These are phyloP conservation scores for Calidris pygmaea DNA, from an alignment of 2,113 vertebrate species.

Conservation along the genomic window DNA sequence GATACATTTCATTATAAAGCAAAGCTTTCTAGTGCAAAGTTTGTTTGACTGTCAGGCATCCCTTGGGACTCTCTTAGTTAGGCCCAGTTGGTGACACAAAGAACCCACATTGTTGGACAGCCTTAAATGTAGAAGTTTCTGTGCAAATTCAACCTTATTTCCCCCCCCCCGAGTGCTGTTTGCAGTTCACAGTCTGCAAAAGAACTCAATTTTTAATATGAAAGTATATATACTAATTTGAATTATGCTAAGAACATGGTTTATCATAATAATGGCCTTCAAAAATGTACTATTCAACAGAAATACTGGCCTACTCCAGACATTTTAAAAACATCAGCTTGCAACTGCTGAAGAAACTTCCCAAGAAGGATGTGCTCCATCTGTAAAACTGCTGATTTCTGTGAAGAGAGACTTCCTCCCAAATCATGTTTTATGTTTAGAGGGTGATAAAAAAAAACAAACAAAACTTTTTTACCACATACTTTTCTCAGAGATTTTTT, in stretches of 20 bases:
- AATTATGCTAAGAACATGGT: constrained; percentile 32
- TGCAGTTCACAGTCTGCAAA: neutral
- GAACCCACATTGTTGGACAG: neutral
- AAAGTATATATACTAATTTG: constrained; percentile 2
- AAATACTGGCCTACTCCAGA: constrained; percentile 30
- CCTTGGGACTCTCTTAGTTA: neutral
- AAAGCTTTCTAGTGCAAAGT: neutral
- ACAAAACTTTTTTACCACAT: neutral
- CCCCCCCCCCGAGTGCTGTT: neutral
- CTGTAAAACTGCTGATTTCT: constrained; percentile 45
- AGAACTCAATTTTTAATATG: neutral
- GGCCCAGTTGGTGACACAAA: neutral
- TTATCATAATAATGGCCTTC: constrained; percentile 52
- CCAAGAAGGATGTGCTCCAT: constrained; percentile 33
- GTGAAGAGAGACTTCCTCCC: neutral
- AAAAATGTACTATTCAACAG: constrained; percentile 45
- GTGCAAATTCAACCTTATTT: neutral
- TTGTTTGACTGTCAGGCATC: neutral
- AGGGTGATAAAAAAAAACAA: neutral
- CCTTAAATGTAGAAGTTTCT: neutral
- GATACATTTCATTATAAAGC: neutral
- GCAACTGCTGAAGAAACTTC: constrained; percentile 35
- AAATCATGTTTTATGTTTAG: neutral
- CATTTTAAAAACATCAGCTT: constrained; percentile 35
- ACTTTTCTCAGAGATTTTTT: neutral